Evolutionary conservation across 2,797 vertebrate species (phyloP), one percentile per base, ranked within the genome.

Genomic region (Dryobates pubescens): DNA sequence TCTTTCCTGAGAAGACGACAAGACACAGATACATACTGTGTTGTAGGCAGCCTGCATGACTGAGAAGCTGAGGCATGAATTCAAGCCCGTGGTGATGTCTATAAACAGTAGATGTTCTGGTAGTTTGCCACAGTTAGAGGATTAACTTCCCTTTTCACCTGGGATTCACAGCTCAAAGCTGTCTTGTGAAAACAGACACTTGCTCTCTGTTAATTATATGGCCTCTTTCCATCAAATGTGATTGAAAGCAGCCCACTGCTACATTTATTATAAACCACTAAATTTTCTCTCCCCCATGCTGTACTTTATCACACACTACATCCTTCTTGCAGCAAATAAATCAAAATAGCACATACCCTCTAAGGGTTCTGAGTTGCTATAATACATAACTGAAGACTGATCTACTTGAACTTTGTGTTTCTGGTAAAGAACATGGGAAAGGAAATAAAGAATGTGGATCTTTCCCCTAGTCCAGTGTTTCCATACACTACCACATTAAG

Each of bases 11-110:
- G 63, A 62, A 61, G 19, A 70, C 36, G 61, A 38, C 13, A 38
- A 77, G 51, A 15, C 29, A 26, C 13, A 20, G 56, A 3, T 27
- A 23, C n/a, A 8, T 22, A 11, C 18, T 0, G 0, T 59, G 76
- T 38, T 62, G 9, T 43, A 34, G 67, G 9, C 61, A 56, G 68
- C 34, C 34, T 57, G 54, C 19, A 0, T 3, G 10, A 3, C 5
- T 34, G 62, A 81, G 45, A 58, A 61, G 22, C 34, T 1, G 1
- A 62, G 54, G 22, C 24, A 3, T 10, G 45, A 71, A 58, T 1
- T 0, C 27, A 30, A 82, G 15, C 32, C 53, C 7, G 1, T n/a
- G 36, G 45, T 65, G 77, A 11, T 54, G 9, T 58, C 30, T 61
- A 2, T 13, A 61, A 12, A 15, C 7, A 9, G 8, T 4, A 63